Percentiles rank a stretch among this genome's conserved stretches.
These are phyloP conservation scores for Agelastica alni DNA, from an alignment of 2,888 invertebrate species.

Conservation along the genomic window DNA sequence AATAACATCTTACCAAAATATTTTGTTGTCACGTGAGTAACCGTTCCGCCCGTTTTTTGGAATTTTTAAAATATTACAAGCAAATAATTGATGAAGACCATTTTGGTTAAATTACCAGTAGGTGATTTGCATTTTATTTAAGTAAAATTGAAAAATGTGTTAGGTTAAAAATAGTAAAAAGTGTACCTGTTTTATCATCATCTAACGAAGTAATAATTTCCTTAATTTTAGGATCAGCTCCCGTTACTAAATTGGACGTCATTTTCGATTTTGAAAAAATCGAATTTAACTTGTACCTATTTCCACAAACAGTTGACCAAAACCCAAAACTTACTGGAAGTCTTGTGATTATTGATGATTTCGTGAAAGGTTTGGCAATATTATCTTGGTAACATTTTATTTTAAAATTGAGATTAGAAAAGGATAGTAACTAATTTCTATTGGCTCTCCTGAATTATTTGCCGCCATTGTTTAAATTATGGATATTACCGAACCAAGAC, in stretches of 20 bases:
- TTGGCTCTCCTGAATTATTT: too few relatives aligned
- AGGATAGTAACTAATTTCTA: too few relatives aligned
- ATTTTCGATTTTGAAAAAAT: too few relatives aligned
- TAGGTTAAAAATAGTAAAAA: neutral
- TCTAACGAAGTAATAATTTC: conserved; percentile 76
- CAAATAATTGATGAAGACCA: too few relatives aligned
- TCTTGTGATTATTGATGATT: conserved; percentile 47
- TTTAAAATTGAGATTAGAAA: too few relatives aligned
- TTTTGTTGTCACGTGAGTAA: conserved; percentile 39
- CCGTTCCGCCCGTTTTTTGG: neutral
- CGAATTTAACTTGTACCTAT: neutral
- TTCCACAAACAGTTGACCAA: conserved; percentile 27
- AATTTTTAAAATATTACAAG: neutral
- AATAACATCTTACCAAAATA: conserved; percentile 3
- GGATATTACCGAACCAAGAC: too few relatives aligned
- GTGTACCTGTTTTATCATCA: conserved; percentile 85
- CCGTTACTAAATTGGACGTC: conserved; percentile 30
- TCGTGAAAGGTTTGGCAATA: neutral
- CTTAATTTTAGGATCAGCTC: conserved; percentile 62
- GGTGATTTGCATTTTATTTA: too few relatives aligned
- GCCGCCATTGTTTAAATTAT: too few relatives aligned
- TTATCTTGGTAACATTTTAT: neutral
- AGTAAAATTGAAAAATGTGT: neutral
- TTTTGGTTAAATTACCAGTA: too few relatives aligned
- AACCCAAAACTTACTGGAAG: conserved; percentile 12